Base-by-base conservation (phyloP, 23 tunicate genomes). In the Styela plicata region DNA sequence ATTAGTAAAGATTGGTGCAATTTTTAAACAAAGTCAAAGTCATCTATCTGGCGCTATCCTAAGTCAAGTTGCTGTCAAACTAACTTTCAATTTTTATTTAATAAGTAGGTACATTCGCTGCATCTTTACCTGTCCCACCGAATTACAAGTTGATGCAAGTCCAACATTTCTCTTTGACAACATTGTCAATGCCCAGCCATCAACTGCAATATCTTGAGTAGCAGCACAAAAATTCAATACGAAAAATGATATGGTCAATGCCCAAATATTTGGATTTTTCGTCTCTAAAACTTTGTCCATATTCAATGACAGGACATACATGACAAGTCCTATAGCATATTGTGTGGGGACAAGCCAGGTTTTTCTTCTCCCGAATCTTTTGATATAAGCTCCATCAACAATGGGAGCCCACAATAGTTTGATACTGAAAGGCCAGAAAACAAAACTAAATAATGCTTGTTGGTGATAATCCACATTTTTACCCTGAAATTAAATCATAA, bases 181-280 rank as follows among this genome's bases (percentile, higher is more conserved):
- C 98, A 94, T 94, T 19, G 98, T 94, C 33, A 94, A 73, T 23
- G 98, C 98, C 98, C 98, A 94, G 22, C 98, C 98, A 79, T 94
- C 98, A 19, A 94, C 98, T 2, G 98, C 98, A 64, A 94, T 94
- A 64, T 94, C 98, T 79, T 94, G 98, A 1, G 98, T 94, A 20
- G 98, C 98, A 69, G 98, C 98, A 73, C 94, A 87, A 63, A 94
- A 94, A 75, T 94, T 94, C 1, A 94, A 78, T 5, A 94, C 33
- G 63, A 94, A 94, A 52, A 94, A 94, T 37, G 90, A 83, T 2
- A 69, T 80, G 57, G 98, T 94, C 0, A 94, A 78, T 17, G 79
- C 34, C 74, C 78, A 83, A 64, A 94, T 64, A 78, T 94, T 75
- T 2, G 93, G 97, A 2, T 80, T 31, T 62, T 65, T 30, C 2